Conservation (phyloP, 2,888 invertebrate genomes). For the Drosophila hawaiiensis region DNA sequence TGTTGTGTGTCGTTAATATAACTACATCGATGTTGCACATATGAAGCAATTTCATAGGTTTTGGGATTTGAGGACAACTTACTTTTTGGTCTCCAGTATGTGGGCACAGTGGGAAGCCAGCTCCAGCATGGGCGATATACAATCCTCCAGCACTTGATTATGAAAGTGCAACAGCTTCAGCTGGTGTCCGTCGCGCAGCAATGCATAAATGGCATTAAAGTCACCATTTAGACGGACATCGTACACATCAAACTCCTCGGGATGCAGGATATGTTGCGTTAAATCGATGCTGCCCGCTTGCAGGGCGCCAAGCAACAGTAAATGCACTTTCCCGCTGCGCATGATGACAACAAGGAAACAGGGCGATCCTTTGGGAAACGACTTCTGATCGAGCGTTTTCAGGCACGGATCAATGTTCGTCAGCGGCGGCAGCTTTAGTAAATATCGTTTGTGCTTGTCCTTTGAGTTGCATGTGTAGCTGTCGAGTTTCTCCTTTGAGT, state of each 20-base stretch:
- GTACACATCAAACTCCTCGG: constrained; percentile 87
- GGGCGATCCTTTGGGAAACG: constrained; percentile 88
- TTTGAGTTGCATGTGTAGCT: constrained; percentile 67
- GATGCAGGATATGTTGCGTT: constrained; percentile 87
- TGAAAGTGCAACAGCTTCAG: constrained; percentile 87
- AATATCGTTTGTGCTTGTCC: constrained; percentile 83
- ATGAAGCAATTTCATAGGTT: background rate
- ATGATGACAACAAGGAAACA: constrained; percentile 93
- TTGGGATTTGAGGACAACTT: background rate
- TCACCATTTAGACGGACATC: constrained; percentile 90
- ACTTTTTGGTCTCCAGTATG: constrained; percentile 89
- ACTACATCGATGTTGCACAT: constrained; percentile 48
- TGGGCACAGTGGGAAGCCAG: constrained; percentile 91
- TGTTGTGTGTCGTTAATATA: constrained; percentile 91
- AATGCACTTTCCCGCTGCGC: constrained; percentile 89
- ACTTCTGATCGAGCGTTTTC: constrained; percentile 86
- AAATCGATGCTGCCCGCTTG: constrained; percentile 90
- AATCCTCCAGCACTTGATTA: constrained; percentile 82
- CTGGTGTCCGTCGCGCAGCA: constrained; percentile 87
- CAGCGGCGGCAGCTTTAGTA: constrained; percentile 87
- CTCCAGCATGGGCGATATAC: constrained; percentile 83
- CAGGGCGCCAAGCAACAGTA: constrained; percentile 94
- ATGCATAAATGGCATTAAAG: constrained; percentile 89
- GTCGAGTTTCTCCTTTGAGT: constrained; percentile 63
- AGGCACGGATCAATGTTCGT: constrained; percentile 87